Percentiles rank a stretch among this genome's conserved stretches.
These are phyloP conservation scores for Coelinius sp. DNA, from an alignment of 2,888 invertebrate species.

Conservation along the genomic window DNA sequence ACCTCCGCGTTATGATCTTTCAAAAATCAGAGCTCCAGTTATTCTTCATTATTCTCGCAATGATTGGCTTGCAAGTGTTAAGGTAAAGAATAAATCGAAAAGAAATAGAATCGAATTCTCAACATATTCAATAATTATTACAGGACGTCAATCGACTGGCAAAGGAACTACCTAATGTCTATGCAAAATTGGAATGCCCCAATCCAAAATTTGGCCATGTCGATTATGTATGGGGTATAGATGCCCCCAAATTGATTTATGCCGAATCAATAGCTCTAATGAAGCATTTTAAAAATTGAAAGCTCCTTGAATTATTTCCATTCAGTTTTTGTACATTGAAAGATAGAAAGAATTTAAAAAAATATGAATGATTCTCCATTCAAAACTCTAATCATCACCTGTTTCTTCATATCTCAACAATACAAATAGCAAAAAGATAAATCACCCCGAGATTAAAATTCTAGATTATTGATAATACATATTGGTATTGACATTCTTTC, in stretches of 20 bases:
- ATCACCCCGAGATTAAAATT: not conserved
- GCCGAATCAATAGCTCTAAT: slow-evolving; percentile 53
- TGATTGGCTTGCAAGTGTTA: slow-evolving; percentile 76
- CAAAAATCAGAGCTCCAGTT: slow-evolving; percentile 75
- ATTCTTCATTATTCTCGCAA: slow-evolving; percentile 78
- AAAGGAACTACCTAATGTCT: slow-evolving; percentile 72
- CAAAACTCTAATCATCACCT: not conserved
- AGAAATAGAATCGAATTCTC: not conserved
- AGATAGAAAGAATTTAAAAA: not conserved
- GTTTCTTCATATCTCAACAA: too few species aligned
- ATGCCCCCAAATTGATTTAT: slow-evolving; percentile 74
- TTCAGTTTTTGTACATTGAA: not conserved
- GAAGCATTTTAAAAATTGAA: slow-evolving; percentile 19
- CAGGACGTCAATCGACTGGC: slow-evolving; percentile 74
- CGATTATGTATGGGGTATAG: slow-evolving; percentile 77
- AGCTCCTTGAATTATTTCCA: too few species aligned
- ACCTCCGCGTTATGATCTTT: slow-evolving; percentile 76
- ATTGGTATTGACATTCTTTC: not conserved
- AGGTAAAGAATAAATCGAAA: slow-evolving; percentile 33
- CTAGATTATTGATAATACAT: not conserved
- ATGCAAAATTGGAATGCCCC: slow-evolving; percentile 71
- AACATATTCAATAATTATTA: slow-evolving; percentile 16
- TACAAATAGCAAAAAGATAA: not conserved
- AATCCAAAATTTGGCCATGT: slow-evolving; percentile 76
- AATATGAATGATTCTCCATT: not conserved